Evolutionary conservation across 2,113 vertebrate species (phyloP).

Genomic region (Paradoxurus hermaphroditus): DNA sequence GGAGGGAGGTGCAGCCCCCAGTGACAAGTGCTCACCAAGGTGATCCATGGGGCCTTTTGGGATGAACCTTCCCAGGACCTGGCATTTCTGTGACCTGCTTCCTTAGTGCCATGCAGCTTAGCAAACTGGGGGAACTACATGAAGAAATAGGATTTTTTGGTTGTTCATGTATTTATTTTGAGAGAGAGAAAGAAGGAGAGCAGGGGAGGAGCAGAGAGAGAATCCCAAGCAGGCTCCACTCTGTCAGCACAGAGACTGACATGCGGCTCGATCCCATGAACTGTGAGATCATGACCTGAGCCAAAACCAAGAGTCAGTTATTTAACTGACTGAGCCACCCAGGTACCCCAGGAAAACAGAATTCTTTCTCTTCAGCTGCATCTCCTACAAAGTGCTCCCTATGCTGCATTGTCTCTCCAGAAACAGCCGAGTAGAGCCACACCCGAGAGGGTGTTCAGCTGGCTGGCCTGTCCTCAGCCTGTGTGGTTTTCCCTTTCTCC

Average conservation of each 20-base stretch:
- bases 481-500: not conserved
- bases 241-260: too few species aligned
- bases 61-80: not conserved
- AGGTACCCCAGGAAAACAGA: not conserved
- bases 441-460: not conserved
- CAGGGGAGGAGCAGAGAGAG: too few species aligned
- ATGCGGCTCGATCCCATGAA: too few species aligned
- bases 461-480: not conserved
- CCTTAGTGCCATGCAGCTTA: not conserved
- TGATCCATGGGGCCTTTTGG: rapidly evolving
- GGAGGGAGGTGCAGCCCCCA: not conserved
- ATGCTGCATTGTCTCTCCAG: not conserved
- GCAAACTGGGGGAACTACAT: not conserved
- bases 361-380: not conserved
- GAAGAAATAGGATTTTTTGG: not conserved
- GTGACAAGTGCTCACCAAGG: too few species aligned
- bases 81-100: not conserved
- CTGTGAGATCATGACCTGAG: too few species aligned
- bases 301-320: too few species aligned
- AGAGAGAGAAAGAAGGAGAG: too few species aligned
- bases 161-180: too few species aligned
- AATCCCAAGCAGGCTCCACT: too few species aligned
- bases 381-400: not conserved
- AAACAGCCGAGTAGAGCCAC: not conserved
- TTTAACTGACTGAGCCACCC: too few species aligned